Evolutionary conservation across 2,888 invertebrate species (phyloP).

Genomic region (Zygaena filipendulae): DNA sequence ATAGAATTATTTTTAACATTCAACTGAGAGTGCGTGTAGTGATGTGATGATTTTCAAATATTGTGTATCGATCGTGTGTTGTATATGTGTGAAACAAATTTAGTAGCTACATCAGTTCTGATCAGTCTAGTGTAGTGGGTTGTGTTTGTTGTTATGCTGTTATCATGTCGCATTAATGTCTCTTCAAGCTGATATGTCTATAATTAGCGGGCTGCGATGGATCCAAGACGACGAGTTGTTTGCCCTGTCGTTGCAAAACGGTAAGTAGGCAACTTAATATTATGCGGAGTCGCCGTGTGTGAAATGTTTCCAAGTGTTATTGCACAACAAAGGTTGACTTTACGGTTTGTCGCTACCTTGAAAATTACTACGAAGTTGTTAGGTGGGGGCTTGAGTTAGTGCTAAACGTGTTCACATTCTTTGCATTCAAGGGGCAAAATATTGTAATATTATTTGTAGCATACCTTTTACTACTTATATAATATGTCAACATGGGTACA

Average conservation of each 20-base stretch:
- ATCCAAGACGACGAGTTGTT: slow-evolving; percentile 60
- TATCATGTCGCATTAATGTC: slow-evolving; percentile 55
- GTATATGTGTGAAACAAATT: slow-evolving; percentile 27
- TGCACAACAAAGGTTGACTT: no score
- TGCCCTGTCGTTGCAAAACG: slow-evolving; percentile 62
- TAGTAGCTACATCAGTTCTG: slow-evolving; percentile 23
- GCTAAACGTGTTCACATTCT: no score
- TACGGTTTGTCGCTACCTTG: no score
- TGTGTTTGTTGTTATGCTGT: slow-evolving; percentile 42
- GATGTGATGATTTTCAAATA: slow-evolving; percentile 30
- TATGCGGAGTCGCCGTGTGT: no score
- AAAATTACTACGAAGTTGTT: no score
- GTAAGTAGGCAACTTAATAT: no score
- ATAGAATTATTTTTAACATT: slow-evolving; percentile 40
- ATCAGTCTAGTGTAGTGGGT: slow-evolving; percentile 26
- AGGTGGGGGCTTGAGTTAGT: no score
- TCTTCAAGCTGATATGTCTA: slow-evolving; percentile 59
- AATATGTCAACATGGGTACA: no score
- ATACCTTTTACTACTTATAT: no score
- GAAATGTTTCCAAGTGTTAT: no score
- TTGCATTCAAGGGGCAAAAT: no score
- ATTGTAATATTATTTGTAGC: no score
- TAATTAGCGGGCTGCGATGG: slow-evolving; percentile 62
- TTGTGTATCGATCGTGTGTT: slow-evolving; percentile 28
- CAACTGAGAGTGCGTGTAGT: slow-evolving; percentile 37